Evolutionary conservation across 2,888 invertebrate genomes (phyloP).

Genomic region (Crossocerus cetratus): DNA sequence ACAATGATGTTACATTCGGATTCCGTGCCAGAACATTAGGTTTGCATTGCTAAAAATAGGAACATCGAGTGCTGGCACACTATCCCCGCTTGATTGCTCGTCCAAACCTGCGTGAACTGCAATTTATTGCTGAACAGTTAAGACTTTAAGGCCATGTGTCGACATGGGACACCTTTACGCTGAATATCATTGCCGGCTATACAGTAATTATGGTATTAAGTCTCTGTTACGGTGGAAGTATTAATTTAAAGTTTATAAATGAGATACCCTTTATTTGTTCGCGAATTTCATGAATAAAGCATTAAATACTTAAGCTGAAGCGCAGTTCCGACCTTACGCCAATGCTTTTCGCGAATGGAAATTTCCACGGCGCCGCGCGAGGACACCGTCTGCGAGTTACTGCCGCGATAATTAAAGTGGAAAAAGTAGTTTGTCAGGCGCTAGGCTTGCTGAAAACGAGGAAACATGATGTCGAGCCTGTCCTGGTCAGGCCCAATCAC

Average conservation of each 20-base stretch:
- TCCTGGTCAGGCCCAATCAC: too few species aligned
- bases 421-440: slow-evolving; percentile 35
- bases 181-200: not conserved
- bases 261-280: not conserved
- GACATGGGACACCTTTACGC: not conserved
- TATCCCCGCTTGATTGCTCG: not conserved
- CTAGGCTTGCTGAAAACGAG: too few species aligned
- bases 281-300: too few species aligned
- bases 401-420: slow-evolving; percentile 60
- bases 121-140: not conserved
- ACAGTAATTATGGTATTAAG: too few species aligned
- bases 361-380: slow-evolving; percentile 64
- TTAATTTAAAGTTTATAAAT: not conserved
- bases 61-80: not conserved
- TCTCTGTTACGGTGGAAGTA: too few species aligned
- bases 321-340: slow-evolving; percentile 64
- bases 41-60: not conserved
- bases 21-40: not conserved
- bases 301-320: too few species aligned
- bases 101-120: not conserved
- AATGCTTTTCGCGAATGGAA: slow-evolving; percentile 71
- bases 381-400: slow-evolving; percentile 61
- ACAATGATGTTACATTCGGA: not conserved
- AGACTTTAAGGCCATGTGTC: not conserved
- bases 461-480: too few species aligned